These are phyloP conservation scores for Lathamus discolor DNA, from an alignment of 2,113 vertebrate genomes.

Conservation along the genomic window DNA sequence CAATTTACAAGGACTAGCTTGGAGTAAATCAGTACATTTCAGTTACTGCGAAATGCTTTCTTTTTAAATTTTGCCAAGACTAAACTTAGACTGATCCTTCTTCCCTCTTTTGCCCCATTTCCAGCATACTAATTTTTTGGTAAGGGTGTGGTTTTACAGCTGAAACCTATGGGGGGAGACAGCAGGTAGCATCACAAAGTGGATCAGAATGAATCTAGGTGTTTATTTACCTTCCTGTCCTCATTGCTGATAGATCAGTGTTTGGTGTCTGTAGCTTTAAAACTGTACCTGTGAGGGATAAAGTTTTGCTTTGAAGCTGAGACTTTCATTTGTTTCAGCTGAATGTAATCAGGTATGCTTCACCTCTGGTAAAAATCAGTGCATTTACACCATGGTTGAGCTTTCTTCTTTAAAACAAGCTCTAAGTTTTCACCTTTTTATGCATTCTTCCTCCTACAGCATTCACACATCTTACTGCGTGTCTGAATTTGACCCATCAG, in stretches of 20 bases:
- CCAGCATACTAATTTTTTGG: background rate
- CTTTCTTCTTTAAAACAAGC: background rate
- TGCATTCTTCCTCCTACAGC: background rate
- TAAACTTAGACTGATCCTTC: background rate
- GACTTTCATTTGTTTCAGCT: background rate
- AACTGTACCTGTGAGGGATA: background rate
- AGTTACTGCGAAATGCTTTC: background rate
- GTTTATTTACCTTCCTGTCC: background rate
- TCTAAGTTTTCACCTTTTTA: background rate
- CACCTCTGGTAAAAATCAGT: background rate
- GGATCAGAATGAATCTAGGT: background rate
- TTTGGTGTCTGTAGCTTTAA: background rate
- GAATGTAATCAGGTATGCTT: background rate
- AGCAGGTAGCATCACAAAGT: background rate
- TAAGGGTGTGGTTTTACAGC: background rate
- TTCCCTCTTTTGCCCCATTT: background rate
- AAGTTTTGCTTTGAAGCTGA: background rate
- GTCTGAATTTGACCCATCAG: background rate
- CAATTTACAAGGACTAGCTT: background rate
- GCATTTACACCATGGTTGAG: background rate
- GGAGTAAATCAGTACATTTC: background rate
- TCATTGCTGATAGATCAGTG: background rate
- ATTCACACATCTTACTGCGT: background rate
- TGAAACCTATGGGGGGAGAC: background rate
- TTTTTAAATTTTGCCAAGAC: background rate